These are phyloP conservation scores for Setipinna tenuifilis DNA, from an alignment of 2,797 vertebrate species.

Conservation along the genomic window DNA sequence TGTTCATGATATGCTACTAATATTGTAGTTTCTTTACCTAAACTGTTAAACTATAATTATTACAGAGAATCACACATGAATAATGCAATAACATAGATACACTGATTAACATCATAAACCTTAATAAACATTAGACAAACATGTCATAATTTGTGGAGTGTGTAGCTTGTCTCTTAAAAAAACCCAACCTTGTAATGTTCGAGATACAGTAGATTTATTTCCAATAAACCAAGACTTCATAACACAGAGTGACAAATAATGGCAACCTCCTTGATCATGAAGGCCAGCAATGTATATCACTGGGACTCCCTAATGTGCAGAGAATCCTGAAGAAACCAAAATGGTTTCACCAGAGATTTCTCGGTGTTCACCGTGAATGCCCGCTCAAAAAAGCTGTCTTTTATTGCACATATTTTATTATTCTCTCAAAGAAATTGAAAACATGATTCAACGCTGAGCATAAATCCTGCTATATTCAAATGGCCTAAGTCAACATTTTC, in stretches of 20 bases:
- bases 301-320: background rate
- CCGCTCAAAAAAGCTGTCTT: background rate
- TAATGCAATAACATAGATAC: too few relatives aligned
- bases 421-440: slow-evolving; percentile 50
- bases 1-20: too few relatives aligned
- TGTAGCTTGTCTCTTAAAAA: background rate
- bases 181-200: background rate
- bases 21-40: too few relatives aligned
- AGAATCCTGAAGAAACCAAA: background rate
- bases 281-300: background rate
- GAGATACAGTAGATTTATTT: background rate
- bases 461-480: slow-evolving; percentile 59
- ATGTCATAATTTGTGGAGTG: too few relatives aligned
- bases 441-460: slow-evolving; percentile 60
- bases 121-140: too few relatives aligned
- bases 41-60: too few relatives aligned
- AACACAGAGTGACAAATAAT: background rate
- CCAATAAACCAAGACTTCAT: background rate
- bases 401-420: slow-evolving; percentile 30
- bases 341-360: slow-evolving; percentile 24
- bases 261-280: background rate
- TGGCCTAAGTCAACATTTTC: slow-evolving; percentile 53
- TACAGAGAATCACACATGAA: too few relatives aligned
- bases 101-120: too few relatives aligned
- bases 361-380: background rate